Conservation (phyloP, 2,888 invertebrate genomes). For the Platycheirus albimanus region DNA sequence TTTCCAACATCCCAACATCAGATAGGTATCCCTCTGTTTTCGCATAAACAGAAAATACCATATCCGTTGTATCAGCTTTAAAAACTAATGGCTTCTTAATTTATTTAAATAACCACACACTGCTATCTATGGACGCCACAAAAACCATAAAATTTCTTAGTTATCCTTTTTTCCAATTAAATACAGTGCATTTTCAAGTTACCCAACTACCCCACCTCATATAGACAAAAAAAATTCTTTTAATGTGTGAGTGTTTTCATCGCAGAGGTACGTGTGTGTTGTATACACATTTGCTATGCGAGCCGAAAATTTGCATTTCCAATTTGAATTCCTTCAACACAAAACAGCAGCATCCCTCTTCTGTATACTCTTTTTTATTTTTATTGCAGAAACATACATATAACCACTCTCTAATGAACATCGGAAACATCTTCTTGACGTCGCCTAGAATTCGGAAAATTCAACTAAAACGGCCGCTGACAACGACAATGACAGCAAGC, state of each 20-base stretch:
- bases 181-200: conserved; percentile 47
- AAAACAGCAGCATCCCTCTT: conserved; percentile 39
- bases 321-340: conserved; percentile 65
- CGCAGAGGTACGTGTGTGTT: conserved; percentile 1
- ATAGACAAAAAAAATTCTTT: conserved; percentile 14
- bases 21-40: neutral
- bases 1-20: too few relatives aligned
- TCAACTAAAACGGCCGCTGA: conserved; percentile 72
- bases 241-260: neutral
- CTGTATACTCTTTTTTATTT: too few relatives aligned
- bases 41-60: neutral
- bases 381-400: conserved; percentile 13
- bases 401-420: conserved; percentile 71
- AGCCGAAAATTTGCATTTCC: conserved; percentile 65
- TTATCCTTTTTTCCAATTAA: conserved; percentile 56
- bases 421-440: conserved; percentile 71
- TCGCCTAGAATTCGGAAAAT: conserved; percentile 69
- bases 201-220: too few relatives aligned
- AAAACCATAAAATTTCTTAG: conserved; percentile 24
- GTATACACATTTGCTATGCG: conserved; percentile 34
- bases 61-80: neutral
- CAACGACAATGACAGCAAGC: conserved; percentile 71
- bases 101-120: conserved; percentile 24
- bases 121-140: conserved; percentile 32
- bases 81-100: conserved; percentile 24